Percentiles rank a stretch among this genome's conserved stretches.
Evolutionary conservation across 2,113 vertebrate genomes (phyloP).

Genomic region (Boulengeromyrus knoepffleri): DNA sequence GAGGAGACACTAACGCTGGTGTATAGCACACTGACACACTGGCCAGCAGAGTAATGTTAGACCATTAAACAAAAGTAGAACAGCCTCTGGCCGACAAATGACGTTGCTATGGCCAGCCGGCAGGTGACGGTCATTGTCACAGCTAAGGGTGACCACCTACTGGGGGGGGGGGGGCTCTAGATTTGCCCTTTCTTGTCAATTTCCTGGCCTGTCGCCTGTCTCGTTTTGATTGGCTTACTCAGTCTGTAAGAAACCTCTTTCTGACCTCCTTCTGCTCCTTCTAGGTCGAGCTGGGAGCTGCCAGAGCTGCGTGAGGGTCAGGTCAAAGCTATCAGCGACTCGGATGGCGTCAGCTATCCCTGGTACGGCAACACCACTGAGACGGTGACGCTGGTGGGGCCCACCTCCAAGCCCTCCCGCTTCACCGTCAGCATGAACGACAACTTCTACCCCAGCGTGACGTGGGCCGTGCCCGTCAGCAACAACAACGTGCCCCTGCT

Average conservation of each 20-base stretch:
- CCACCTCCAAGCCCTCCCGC: slow-evolving; percentile 85
- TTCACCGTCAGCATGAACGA: slow-evolving; percentile 97
- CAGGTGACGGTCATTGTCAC: not conserved
- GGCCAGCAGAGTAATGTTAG: slow-evolving; percentile 21
- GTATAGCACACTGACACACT: slow-evolving; percentile 37
- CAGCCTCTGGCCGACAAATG: not conserved
- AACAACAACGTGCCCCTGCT: slow-evolving; percentile 88
- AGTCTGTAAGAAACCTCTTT: not conserved
- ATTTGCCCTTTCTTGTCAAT: not conserved
- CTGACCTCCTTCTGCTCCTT: slow-evolving; percentile 24
- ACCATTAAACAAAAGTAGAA: not conserved
- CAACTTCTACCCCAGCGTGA: slow-evolving; percentile 98
- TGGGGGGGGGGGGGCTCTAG: not conserved
- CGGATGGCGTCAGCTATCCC: slow-evolving; percentile 93
- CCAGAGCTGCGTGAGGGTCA: slow-evolving; percentile 85
- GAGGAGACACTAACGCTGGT: slow-evolving; percentile 15
- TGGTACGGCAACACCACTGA: slow-evolving; percentile 98
- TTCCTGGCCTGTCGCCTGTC: not conserved
- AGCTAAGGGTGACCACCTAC: not conserved
- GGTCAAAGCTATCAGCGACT: slow-evolving; percentile 95
- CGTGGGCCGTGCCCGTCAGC: slow-evolving; percentile 94
- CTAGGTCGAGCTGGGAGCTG: slow-evolving; percentile 96
- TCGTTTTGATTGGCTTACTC: not conserved
- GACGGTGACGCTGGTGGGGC: slow-evolving; percentile 86
- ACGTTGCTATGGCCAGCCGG: not conserved